Conservation (phyloP, 2,113 vertebrate species). For the Salvelinus fontinalis region DNA sequence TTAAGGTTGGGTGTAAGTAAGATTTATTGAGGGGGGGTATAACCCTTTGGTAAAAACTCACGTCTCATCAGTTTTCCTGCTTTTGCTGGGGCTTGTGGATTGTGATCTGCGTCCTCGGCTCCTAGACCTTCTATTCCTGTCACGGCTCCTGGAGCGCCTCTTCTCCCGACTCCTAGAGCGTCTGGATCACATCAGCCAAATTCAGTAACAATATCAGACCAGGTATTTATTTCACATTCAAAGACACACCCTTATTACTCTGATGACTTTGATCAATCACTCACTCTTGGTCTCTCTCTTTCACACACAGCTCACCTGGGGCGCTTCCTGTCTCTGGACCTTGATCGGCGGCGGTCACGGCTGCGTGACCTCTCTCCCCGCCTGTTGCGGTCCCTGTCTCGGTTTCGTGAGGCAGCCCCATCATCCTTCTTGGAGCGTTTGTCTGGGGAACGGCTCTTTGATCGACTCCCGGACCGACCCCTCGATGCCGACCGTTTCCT, state of each 20-base stretch:
- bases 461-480: slow-evolving; percentile 87
- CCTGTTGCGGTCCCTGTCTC: slow-evolving; percentile 76
- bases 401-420: slow-evolving; percentile 67
- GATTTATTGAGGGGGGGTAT: no score
- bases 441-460: slow-evolving; percentile 92
- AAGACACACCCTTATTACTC: background rate
- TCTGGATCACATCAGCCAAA: background rate
- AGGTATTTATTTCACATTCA: background rate
- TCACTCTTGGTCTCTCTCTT: background rate
- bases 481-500: slow-evolving; percentile 90
- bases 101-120: slow-evolving; percentile 84
- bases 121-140: slow-evolving; percentile 84
- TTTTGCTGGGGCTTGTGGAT: slow-evolving; percentile 84
- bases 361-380: slow-evolving; percentile 86
- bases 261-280: background rate
- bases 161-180: slow-evolving; percentile 76
- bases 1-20: no score
- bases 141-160: slow-evolving; percentile 87
- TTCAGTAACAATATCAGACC: background rate
- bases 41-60: slow-evolving; percentile 42
- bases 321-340: slow-evolving; percentile 91
- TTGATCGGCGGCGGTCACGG: slow-evolving; percentile 88
- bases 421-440: slow-evolving; percentile 92
- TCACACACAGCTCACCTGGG: slow-evolving; percentile 71
- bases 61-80: slow-evolving; percentile 87